Conservation (phyloP, 2,113 vertebrate genomes). For the Cinclus mexicanus region DNA sequence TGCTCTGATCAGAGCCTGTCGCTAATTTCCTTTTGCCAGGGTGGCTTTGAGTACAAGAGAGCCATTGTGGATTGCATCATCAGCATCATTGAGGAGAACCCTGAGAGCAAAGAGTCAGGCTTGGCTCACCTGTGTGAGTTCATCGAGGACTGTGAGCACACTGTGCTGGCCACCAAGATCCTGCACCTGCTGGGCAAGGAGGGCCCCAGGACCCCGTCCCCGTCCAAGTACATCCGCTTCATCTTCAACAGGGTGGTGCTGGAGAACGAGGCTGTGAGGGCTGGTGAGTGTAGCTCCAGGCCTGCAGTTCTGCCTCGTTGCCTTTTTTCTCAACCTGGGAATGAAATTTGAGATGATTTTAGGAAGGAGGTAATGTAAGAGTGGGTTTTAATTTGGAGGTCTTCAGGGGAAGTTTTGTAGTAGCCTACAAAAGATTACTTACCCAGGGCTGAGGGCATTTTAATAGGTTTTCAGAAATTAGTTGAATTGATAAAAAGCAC, state of each 20-base stretch:
- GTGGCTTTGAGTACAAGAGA: constrained; percentile 97
- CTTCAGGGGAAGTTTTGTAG: neutral
- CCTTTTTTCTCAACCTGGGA: neutral
- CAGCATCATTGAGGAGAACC: constrained; percentile 95
- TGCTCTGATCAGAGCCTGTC: neutral
- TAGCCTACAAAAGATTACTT: neutral
- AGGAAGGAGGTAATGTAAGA: neutral
- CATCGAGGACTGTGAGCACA: constrained; percentile 98
- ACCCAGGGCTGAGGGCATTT: neutral
- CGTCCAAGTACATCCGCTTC: constrained; percentile 98
- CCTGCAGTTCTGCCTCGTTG: neutral
- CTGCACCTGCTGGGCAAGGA: constrained; percentile 95
- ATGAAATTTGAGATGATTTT: neutral
- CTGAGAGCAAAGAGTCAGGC: constrained; percentile 93
- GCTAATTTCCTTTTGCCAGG: constrained; percentile 69
- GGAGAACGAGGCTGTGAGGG: constrained; percentile 94
- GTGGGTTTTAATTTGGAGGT: neutral
- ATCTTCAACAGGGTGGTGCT: constrained; percentile 98
- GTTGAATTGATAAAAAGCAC: neutral
- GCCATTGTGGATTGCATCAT: constrained; percentile 99
- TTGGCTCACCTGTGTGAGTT: constrained; percentile 97
- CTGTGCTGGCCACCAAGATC: constrained; percentile 95
- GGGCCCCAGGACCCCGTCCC: constrained; percentile 88
- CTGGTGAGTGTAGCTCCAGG: constrained; percentile 76
- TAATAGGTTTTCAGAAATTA: neutral